Base-by-base conservation (phyloP, 2,797 vertebrate genomes). In the Todus mexicanus region DNA sequence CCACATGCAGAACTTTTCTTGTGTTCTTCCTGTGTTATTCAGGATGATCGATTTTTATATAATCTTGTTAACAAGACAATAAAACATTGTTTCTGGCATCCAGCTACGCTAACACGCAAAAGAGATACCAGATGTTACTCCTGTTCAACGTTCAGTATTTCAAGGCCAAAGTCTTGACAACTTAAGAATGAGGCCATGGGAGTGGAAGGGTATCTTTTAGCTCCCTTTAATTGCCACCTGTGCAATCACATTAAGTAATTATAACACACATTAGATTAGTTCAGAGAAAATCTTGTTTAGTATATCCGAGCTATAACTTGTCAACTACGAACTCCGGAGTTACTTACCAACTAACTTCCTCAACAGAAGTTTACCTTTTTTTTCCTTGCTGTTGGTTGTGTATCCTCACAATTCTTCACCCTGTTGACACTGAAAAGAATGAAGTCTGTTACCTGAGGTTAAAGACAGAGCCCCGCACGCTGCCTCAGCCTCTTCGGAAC, bases 401-500 rank as follows among this genome's bases (percentile, higher is more conserved):
- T 1, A 16, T 37, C 22, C 31, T 8, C 7, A 40, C 51, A 47
- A 4, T 38, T 29, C 81, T 51, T 64, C 38, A 4, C 63, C 27
- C 59, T 2, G 21, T 14, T 7, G 7, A 29, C 27, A 13, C 59
- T 18, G 68, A 35, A 33, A 79, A 33, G 26, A 70, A 42, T 1
- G 6, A 4, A 17, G 40, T 4, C 21, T 12, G 4, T 29, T 29
- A 29, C 4, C 23, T 7, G 56, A 4, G 26, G 23, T 27, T n/a
- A 35, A 38, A 23, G 37, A 4, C 12, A 5, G 38, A 33, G 11
- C 19, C 20, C n/a, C 14, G 5, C 42, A 10, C 4, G 5, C 38
- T 9, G 76, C 25, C 42, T 19, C 38, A 7, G 15, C 60, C 25
- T 1, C n/a, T 23, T 7, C 0, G 6, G 27, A 17, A n/a, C 4